Evolutionary conservation across 2,888 invertebrate genomes (phyloP), one percentile per base, ranked within the genome.

Genomic region (Ptychoptera contaminata): DNA sequence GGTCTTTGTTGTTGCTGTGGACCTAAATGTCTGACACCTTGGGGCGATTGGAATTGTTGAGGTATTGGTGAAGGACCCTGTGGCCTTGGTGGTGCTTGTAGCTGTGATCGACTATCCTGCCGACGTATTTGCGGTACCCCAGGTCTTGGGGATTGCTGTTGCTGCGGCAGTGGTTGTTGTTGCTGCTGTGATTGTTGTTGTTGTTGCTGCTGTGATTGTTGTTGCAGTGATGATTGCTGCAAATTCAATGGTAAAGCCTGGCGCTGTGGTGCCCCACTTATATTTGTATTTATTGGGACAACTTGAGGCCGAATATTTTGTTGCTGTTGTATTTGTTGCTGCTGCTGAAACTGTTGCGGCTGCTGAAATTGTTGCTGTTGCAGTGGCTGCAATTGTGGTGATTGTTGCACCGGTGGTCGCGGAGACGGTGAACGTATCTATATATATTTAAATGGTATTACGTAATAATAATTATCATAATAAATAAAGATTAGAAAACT

Each of bases 91-190:
- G 55, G 56, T 7, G 58, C 59, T 8, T 61, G 52, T 32, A 60
- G 57, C 47, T 60, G 62, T 16, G 58, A 48, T 48, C 68, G 63
- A 55, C 71, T 72, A 54, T 72, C 72, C 41, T 63, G 55, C 42
- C 67, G 56, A 15, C 62, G 58, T 48, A 71, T 45, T 31, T 58
- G 63, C 3, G 69, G 67, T 23, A 57, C 59, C 51, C 55, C 54
- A n/a, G 54, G 52, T 35, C 56, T 51, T n/a, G 51, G 55, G 36
- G 54, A 52, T 49, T 51, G 12, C 50, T 23, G 42, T 15, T 34
- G 31, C 45, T 36, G 38, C 14, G 32, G 40, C 11, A 34, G 40
- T 32, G 31, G 40, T 40, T 32, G 16, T 16, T 42, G 9, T 12
- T 14, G 32, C 8, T 42, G 42, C 15, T 10, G 31, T 11, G 40